Percentiles rank a stretch among this genome's conserved stretches.
phyloP scores from a whole-genome alignment of 30 jellyfish, hydroid and myxozoan species.

The Cassiopea xamachana region DNA sequence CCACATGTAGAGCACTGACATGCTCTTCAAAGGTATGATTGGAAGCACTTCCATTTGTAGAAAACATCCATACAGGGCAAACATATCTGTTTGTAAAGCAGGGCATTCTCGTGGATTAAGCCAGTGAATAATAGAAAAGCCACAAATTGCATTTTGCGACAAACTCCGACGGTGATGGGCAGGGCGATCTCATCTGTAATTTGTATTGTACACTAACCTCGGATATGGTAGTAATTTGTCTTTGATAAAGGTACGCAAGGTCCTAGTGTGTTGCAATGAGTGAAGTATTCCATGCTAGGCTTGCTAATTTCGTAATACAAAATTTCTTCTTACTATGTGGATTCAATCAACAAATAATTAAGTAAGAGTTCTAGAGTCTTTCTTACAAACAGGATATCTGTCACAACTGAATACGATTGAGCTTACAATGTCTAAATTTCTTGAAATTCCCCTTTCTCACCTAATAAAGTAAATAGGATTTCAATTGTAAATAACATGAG shows the following conservation, averaged over 20 bases:
- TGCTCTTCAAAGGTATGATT: background rate
- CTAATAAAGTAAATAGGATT: no score
- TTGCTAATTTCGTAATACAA: no score
- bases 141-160: slow-evolving; percentile 15
- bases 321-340: no score
- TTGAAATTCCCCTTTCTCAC: no score
- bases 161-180: slow-evolving; percentile 57
- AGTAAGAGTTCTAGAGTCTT: no score
- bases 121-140: slow-evolving; percentile 12
- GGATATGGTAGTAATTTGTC: background rate
- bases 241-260: background rate
- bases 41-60: background rate
- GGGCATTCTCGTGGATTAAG: slow-evolving; percentile 2
- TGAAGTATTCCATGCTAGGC: no score
- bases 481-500: no score
- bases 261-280: background rate
- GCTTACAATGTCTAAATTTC: no score
- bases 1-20: background rate
- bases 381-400: no score
- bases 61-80: background rate
- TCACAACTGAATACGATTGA: no score
- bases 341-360: no score
- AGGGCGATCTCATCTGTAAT: slow-evolving; percentile 24
- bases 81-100: background rate
- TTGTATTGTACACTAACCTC: background rate